Conservation (phyloP, 2,113 vertebrate species). For the Oreochromis aureus region DNA sequence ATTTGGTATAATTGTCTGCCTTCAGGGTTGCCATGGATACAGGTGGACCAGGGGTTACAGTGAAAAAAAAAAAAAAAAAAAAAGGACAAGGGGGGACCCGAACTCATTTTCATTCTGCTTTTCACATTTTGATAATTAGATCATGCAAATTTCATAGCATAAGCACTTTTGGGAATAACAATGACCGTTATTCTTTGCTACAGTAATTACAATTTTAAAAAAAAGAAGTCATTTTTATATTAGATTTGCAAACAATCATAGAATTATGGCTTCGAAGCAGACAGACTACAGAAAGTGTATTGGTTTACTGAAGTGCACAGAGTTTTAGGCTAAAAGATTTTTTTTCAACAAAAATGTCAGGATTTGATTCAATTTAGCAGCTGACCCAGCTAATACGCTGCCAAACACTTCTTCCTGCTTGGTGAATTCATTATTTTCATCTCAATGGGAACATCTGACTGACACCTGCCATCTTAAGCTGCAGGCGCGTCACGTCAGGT, state of each 20-base stretch:
- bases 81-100: not conserved
- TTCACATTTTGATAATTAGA: not conserved
- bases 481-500: not conserved
- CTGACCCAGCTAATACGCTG: not conserved
- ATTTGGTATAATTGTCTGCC: not conserved
- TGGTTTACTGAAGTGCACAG: not conserved
- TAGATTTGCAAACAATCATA: conserved; percentile 3
- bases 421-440: conserved; percentile 1
- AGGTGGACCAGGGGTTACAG: conserved; percentile 5
- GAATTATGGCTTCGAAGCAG: not conserved
- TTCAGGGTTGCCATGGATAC: conserved; percentile 62
- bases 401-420: not conserved
- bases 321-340: not conserved
- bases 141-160: not conserved
- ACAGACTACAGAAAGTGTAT: not conserved
- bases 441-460: conserved; percentile 34
- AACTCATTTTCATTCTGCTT: not conserved
- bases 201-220: conserved; percentile 21
- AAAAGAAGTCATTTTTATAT: not conserved
- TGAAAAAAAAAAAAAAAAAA: not conserved
- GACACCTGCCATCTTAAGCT: conserved; percentile 27
- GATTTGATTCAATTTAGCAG: not conserved
- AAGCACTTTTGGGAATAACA: not conserved
- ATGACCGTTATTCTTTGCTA: not conserved
- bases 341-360: conserved; percentile 4